Percentiles rank a stretch among this genome's conserved stretches.
These are phyloP conservation scores for Xestobium rufovillosum DNA, from an alignment of 2,888 invertebrate genomes.

Conservation along the genomic window DNA sequence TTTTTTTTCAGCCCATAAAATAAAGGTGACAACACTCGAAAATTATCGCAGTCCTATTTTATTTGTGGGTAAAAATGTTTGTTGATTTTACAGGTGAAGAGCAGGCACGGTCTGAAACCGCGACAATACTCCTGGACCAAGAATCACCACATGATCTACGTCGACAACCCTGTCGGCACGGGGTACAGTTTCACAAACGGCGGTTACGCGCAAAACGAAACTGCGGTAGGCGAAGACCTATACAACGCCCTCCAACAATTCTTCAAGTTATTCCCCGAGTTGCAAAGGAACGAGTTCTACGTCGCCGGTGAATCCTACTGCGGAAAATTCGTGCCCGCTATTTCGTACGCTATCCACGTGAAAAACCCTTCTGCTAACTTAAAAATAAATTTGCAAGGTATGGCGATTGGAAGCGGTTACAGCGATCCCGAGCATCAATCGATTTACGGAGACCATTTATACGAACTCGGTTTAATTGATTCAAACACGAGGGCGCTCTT, in stretches of 20 bases:
- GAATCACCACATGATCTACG: conserved; percentile 69
- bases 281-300: conserved; percentile 66
- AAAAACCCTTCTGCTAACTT: conserved; percentile 48
- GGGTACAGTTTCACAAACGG: conserved; percentile 83
- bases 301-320: conserved; percentile 84
- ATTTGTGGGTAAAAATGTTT: too few relatives aligned
- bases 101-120: conserved; percentile 36
- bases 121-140: conserved; percentile 71
- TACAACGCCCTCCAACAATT: conserved; percentile 70
- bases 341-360: conserved; percentile 62
- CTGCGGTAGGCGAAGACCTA: conserved; percentile 69
- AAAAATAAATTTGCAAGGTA: conserved; percentile 50
- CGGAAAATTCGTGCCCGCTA: conserved; percentile 69
- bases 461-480: conserved; percentile 46
- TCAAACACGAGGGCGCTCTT: conserved; percentile 23
- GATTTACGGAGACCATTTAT: conserved; percentile 47
- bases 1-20: too few relatives aligned
- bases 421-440: conserved; percentile 48
- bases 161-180: conserved; percentile 87
- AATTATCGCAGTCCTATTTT: too few relatives aligned
- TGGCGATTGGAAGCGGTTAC: conserved; percentile 49
- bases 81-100: conserved; percentile 49
- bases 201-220: conserved; percentile 72
- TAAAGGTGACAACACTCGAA: too few relatives aligned
- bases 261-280: conserved; percentile 69